Base-by-base conservation (phyloP, 2,888 invertebrate genomes). In the Belgica antarctica region DNA sequence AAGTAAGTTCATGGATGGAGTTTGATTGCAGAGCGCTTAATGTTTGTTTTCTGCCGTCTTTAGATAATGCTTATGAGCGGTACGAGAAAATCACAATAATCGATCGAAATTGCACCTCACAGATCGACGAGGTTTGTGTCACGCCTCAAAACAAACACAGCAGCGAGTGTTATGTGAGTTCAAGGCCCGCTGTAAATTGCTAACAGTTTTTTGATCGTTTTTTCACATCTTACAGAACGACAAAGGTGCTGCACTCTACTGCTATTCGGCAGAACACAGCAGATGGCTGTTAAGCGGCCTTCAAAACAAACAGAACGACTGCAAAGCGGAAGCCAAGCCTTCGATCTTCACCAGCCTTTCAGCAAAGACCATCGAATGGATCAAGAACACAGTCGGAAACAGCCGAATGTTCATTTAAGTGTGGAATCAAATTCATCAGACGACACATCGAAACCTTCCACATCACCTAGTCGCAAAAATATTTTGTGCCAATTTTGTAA, bases 171-270 rank as follows among this genome's bases (percentile, higher is more conserved):
- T 83, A 85, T 76, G 86, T 86, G 81, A 83, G 83, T 80, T 65
- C 34, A 41, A 41, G 2, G 41, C 22, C n/a, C 7, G 25, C 36
- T n/a, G 4, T 3, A 41, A 10, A 7, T 10, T n/a, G 12, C 7
- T 57, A 36, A 17, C 5, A 69, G 12, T 10, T 12, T 47, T 46
- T 47, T 59, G 59, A 69, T 34, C 5, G 19, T 8, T 27, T n/a
- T n/a, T n/a, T n/a, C n/a, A n/a, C n/a, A n/a, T n/a, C 41, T 79
- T 80, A 65, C 74, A 87, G 87, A 85, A 85, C 74, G 86, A 86
- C 73, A 85, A 86, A 77, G 87, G 87, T n/a, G 84, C 86, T 19
- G 86, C 87, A 8, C 74, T 87, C 70, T 85, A 86, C 83, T 87
- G 87, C 74, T 80, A 82, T 74, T 82, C 80, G 57, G 82, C 83